These are phyloP conservation scores for Solea senegalensis DNA, from an alignment of 2,113 vertebrate species.

Conservation along the genomic window DNA sequence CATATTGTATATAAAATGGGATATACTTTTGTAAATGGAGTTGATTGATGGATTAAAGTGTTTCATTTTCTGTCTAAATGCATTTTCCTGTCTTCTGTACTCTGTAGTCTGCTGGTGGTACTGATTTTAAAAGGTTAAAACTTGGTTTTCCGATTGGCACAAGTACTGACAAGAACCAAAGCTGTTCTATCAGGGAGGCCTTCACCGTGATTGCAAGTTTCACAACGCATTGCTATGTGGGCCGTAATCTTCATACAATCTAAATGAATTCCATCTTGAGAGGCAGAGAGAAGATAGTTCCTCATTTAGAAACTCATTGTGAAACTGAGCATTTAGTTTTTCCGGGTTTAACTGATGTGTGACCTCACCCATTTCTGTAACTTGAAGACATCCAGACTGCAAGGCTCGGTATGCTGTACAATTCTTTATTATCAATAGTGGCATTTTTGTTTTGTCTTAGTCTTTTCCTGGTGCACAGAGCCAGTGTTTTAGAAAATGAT, in stretches of 20 bases:
- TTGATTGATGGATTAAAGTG: conserved; percentile 81
- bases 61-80: conserved; percentile 72
- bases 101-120: conserved; percentile 50
- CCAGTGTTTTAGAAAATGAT: conserved; percentile 67
- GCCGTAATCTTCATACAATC: conserved; percentile 43
- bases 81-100: conserved; percentile 50
- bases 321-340: conserved; percentile 58
- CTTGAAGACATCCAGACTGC: conserved; percentile 42
- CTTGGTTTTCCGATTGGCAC: conserved; percentile 25
- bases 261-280: conserved; percentile 67
- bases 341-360: conserved; percentile 61
- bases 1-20: conserved; percentile 85
- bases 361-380: conserved; percentile 58
- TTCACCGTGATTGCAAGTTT: conserved; percentile 52
- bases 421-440: conserved; percentile 55
- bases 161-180: conserved; percentile 58
- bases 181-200: conserved; percentile 40
- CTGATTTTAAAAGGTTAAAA: conserved; percentile 54
- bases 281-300: conserved; percentile 52
- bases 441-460: conserved; percentile 64
- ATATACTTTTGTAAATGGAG: conserved; percentile 85
- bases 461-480: conserved; percentile 68
- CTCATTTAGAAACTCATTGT: conserved; percentile 68
- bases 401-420: conserved; percentile 45
- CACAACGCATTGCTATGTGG: conserved; percentile 42